Evolutionary conservation across 2,888 invertebrate species (phyloP).

Genomic region (Mythimna pallens): DNA sequence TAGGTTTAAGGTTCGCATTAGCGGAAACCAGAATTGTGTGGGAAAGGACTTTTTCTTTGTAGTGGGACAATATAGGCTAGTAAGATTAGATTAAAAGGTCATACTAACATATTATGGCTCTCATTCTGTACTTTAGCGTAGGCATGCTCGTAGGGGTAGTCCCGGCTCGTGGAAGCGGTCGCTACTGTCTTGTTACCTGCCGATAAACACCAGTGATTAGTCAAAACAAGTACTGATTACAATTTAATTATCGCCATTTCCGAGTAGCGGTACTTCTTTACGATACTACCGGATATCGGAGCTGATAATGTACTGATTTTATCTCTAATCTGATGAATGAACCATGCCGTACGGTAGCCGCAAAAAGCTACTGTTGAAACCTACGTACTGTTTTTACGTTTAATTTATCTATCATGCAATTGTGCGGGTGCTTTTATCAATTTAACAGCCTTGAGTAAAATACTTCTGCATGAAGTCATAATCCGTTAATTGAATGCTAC

Average conservation of each 20-base stretch:
- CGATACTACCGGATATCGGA: constrained; percentile 39
- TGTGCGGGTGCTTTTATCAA: constrained; percentile 39
- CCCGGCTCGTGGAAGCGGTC: constrained; percentile 83
- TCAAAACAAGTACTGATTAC: constrained; percentile 53
- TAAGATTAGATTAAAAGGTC: constrained; percentile 1
- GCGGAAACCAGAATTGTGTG: not conserved
- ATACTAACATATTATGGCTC: constrained; percentile 82
- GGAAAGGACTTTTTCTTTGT: not conserved
- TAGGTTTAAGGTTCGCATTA: not conserved
- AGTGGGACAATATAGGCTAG: not conserved
- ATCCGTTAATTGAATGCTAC: not conserved
- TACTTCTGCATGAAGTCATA: constrained; percentile 29
- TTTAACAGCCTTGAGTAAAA: constrained; percentile 39
- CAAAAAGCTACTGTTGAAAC: constrained; percentile 29
- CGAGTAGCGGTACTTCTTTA: constrained; percentile 70
- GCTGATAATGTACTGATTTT: constrained; percentile 56
- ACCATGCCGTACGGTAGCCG: constrained; percentile 55
- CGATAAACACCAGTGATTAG: constrained; percentile 56
- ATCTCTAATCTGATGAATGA: constrained; percentile 62
- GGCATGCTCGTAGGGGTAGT: constrained; percentile 94
- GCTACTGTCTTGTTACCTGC: constrained; percentile 81
- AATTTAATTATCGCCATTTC: constrained; percentile 60
- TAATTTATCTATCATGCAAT: constrained; percentile 31
- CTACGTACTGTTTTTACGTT: constrained; percentile 29
- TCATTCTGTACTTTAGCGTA: constrained; percentile 93